Percentiles rank a stretch among this genome's conserved stretches.
These are phyloP conservation scores for Elymnias hypermnestra DNA, from an alignment of 1,140 invertebrate genomes.

Conservation along the genomic window DNA sequence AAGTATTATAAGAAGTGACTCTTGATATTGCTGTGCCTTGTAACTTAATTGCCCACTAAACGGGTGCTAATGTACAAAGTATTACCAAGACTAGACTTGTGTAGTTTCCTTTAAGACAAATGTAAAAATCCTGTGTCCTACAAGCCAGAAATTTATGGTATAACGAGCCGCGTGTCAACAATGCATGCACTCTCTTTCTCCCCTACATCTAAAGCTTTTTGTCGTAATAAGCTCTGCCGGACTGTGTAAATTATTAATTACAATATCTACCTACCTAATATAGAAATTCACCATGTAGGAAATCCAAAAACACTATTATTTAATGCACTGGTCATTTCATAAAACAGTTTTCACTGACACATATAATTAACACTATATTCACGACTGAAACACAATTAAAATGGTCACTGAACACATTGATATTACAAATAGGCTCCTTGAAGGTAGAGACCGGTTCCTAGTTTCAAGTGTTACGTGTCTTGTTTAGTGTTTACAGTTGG, in stretches of 20 bases:
- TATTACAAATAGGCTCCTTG: constrained; percentile 46
- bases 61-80: too few relatives aligned
- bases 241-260: constrained; percentile 32
- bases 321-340: constrained; percentile 43
- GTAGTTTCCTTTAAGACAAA: too few relatives aligned
- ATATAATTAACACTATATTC: constrained; percentile 27
- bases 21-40: too few relatives aligned
- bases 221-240: constrained; percentile 35
- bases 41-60: too few relatives aligned
- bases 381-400: constrained; percentile 33
- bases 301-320: constrained; percentile 22
- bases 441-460: constrained; percentile 53
- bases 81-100: too few relatives aligned
- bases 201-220: constrained; percentile 56
- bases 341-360: constrained; percentile 40
- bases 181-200: constrained; percentile 51
- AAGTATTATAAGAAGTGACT: too few relatives aligned
- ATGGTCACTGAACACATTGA: constrained; percentile 46
- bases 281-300: constrained; percentile 39
- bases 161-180: constrained; percentile 50
- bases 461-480: constrained; percentile 43
- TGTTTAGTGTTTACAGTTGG: constrained; percentile 46
- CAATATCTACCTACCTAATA: constrained; percentile 35
- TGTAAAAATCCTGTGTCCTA: too few relatives aligned
- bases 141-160: constrained; percentile 21